Percentiles rank a stretch among this genome's conserved stretches.
Evolutionary conservation across 2,113 vertebrate genomes (phyloP).

Genomic region (Phodopus roborovskii): DNA sequence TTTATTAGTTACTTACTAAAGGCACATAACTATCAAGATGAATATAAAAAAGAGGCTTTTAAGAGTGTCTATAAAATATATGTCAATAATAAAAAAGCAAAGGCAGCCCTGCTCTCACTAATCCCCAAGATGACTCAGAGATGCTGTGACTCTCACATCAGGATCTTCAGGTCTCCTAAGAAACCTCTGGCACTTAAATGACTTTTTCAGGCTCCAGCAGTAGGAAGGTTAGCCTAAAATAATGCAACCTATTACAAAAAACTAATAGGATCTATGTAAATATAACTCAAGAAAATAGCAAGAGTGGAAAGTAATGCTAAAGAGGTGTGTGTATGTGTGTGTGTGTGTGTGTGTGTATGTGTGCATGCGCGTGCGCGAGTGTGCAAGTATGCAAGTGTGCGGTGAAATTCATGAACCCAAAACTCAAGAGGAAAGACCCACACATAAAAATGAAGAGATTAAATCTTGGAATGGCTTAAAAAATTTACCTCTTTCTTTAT

Average conservation of each 20-base stretch:
- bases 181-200: conserved; percentile 5
- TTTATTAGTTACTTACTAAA: conserved; percentile 52
- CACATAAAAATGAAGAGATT: not conserved
- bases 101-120: not conserved
- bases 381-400: not conserved
- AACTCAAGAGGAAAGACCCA: not conserved
- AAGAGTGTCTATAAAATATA: conserved; percentile 39
- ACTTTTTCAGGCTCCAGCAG: not conserved
- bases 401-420: not conserved
- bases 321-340: too few relatives aligned
- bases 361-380: too few relatives aligned
- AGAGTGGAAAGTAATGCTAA: not conserved
- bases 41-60: conserved; percentile 55
- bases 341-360: not conserved
- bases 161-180: not conserved
- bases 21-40: not conserved
- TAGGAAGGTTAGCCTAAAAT: not conserved
- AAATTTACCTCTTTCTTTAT: not conserved
- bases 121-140: not conserved
- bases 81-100: conserved; percentile 11
- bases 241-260: conserved; percentile 28
- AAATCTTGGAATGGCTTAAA: not conserved
- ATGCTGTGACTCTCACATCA: not conserved
- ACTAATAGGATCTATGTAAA: not conserved
- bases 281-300: not conserved